Percentiles rank a stretch among this genome's conserved stretches.
phyloP scores from a whole-genome alignment of 2,888 invertebrate genomes.

The Lottia scabra region DNA sequence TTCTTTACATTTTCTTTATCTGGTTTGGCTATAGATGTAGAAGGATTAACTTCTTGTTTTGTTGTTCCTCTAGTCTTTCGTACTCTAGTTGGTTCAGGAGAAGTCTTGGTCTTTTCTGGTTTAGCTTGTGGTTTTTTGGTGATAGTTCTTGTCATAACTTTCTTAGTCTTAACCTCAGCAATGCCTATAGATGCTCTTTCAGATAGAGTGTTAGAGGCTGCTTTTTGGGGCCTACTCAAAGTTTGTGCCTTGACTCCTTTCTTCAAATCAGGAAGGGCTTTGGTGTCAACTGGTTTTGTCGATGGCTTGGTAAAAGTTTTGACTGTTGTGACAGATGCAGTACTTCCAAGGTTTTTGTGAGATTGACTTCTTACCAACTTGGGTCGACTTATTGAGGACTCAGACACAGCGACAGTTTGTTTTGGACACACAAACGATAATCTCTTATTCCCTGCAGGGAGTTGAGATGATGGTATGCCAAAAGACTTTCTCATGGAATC shows the following conservation, averaged over 20 bases:
- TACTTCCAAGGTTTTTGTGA: no score
- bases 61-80: background rate
- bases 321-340: no score
- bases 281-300: no score
- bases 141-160: background rate
- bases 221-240: background rate
- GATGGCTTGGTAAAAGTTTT: no score
- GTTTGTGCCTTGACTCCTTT: no score
- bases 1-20: background rate
- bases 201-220: background rate
- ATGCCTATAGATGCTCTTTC: background rate
- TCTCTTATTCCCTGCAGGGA: background rate
- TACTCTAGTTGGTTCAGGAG: background rate
- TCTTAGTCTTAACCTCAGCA: background rate
- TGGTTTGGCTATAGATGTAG: background rate
- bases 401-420: no score
- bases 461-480: background rate
- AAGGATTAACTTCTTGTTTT: background rate
- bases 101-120: background rate
- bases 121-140: background rate
- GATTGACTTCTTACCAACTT: no score
- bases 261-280: no score
- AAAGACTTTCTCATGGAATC: background rate
- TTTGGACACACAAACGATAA: background rate
- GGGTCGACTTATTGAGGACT: no score